Evolutionary conservation across 2,797 vertebrate species (phyloP).

Genomic region (Sciurus vulgaris): DNA sequence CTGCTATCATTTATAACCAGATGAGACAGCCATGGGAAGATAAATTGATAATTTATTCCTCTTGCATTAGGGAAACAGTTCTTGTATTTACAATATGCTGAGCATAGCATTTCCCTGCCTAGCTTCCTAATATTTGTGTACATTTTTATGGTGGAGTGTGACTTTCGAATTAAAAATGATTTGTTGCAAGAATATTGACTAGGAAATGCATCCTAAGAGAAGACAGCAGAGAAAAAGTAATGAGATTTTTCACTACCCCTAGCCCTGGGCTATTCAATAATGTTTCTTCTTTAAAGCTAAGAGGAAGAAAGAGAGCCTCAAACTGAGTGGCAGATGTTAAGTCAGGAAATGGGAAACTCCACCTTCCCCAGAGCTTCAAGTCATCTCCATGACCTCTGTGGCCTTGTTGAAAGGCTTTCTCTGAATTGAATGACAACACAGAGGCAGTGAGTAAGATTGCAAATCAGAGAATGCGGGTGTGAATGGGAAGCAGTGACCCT

Average conservation of each 20-base stretch:
- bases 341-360: constrained; percentile 81
- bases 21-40: constrained; percentile 79
- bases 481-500: constrained; percentile 73
- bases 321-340: constrained; percentile 84
- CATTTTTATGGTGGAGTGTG: constrained; percentile 78
- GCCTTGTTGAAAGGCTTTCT: constrained; percentile 82
- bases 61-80: constrained; percentile 77
- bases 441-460: constrained; percentile 71
- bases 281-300: constrained; percentile 81
- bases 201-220: constrained; percentile 79
- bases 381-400: constrained; percentile 79
- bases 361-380: constrained; percentile 73
- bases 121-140: constrained; percentile 79
- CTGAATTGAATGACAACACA: constrained; percentile 75
- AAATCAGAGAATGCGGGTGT: constrained; percentile 76
- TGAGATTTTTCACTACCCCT: constrained; percentile 80
- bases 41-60: constrained; percentile 85
- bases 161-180: constrained; percentile 86
- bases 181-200: constrained; percentile 84
- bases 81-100: constrained; percentile 83
- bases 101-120: constrained; percentile 80
- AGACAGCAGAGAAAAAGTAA: constrained; percentile 81
- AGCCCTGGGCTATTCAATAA: constrained; percentile 81
- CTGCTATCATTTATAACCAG: constrained; percentile 83
- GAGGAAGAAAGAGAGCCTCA: constrained; percentile 78